A percentile compares a stretch with the other conserved stretches of the same genome.
phyloP scores from a whole-genome alignment of 1,140 invertebrate genomes.

The Hyposmocoma kahamanoa region DNA sequence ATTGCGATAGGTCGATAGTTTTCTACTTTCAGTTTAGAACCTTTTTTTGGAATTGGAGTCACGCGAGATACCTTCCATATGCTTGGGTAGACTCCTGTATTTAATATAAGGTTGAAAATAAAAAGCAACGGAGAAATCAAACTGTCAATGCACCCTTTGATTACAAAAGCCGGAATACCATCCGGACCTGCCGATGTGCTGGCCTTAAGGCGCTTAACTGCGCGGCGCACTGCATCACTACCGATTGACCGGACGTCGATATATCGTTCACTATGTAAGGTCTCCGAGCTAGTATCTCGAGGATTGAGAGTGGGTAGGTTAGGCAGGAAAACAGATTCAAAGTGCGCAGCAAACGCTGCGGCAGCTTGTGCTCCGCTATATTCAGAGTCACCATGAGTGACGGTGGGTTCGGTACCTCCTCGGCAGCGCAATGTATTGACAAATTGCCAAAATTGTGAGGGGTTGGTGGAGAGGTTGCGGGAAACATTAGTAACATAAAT shows the following conservation, averaged over 20 bases:
- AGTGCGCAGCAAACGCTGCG: background rate
- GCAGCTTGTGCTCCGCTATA: background rate
- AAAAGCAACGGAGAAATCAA: background rate
- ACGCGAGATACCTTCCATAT: background rate
- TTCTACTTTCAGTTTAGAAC: background rate
- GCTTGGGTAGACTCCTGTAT: background rate
- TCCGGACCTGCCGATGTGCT: background rate
- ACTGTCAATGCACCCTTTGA: background rate
- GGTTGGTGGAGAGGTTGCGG: background rate
- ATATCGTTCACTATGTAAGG: background rate
- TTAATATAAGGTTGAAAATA: background rate
- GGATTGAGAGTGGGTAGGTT: background rate
- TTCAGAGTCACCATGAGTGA: background rate
- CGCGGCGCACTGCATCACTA: background rate
- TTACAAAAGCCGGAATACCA: background rate
- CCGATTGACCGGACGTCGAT: background rate
- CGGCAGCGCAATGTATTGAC: background rate
- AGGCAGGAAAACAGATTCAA: background rate
- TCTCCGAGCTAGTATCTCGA: background rate
- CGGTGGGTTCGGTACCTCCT: background rate
- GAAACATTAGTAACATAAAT: background rate
- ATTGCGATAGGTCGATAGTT: background rate
- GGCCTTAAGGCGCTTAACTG: background rate
- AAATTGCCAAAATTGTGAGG: background rate
- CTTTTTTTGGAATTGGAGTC: background rate